These are phyloP conservation scores for Aegotheles bennettii DNA, from an alignment of 2,113 vertebrate species.

Conservation along the genomic window DNA sequence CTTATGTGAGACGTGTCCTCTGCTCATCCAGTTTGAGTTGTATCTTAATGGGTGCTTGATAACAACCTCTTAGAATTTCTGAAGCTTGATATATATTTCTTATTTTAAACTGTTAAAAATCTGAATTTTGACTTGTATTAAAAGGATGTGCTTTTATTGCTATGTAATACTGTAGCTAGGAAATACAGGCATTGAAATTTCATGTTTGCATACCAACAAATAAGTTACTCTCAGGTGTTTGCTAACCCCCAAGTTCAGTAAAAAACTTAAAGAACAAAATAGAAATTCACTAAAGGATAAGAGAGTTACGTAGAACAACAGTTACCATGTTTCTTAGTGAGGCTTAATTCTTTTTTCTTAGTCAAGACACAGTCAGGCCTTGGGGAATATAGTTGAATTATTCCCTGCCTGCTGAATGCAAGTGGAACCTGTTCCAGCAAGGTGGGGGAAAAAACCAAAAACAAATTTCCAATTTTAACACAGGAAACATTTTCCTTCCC, in stretches of 20 bases:
- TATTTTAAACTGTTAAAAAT: not conserved
- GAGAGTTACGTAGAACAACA: not conserved
- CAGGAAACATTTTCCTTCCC: accelerated
- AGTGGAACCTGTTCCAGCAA: not conserved
- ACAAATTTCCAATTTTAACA: not conserved
- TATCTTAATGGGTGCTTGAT: not conserved
- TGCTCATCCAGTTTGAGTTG: not conserved
- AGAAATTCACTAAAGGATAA: not conserved
- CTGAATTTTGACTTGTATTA: not conserved
- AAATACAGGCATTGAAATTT: not conserved
- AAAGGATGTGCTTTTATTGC: not conserved
- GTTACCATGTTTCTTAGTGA: not conserved
- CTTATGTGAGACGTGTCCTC: not conserved
- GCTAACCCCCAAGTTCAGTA: not conserved
- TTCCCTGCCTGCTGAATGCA: not conserved
- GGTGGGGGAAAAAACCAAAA: not conserved
- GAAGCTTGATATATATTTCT: not conserved
- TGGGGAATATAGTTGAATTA: not conserved
- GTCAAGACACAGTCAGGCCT: not conserved
- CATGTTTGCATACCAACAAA: not conserved
- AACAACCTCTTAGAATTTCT: not conserved
- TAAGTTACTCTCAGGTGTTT: not conserved
- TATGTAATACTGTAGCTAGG: not conserved
- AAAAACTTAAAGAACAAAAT: not conserved
- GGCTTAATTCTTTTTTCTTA: not conserved